Evolutionary conservation across 2,797 vertebrate species (phyloP).

Genomic region (Toxotes lorentzi): DNA sequence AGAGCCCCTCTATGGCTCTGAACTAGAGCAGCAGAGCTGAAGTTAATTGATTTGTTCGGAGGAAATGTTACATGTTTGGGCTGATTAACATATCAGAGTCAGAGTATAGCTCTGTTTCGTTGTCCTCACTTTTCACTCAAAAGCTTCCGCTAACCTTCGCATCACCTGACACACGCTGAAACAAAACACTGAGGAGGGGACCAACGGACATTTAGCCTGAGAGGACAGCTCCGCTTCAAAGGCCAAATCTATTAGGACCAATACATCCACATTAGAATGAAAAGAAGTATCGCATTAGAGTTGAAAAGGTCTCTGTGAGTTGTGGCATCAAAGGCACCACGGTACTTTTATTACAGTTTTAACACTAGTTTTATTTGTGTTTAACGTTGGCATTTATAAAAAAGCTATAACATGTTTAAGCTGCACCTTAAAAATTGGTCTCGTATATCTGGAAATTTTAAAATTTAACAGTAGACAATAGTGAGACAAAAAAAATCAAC

Average conservation of each 20-base stretch:
- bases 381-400: slow-evolving; percentile 3
- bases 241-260: slow-evolving; percentile 11
- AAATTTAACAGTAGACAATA: no score
- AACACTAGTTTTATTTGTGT: background rate
- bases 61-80: slow-evolving; percentile 42
- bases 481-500: no score
- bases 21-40: slow-evolving; percentile 8
- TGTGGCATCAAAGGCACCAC: slow-evolving; percentile 20
- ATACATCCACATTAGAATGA: slow-evolving; percentile 2
- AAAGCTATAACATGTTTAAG: background rate
- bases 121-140: background rate
- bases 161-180: slow-evolving; percentile 6
- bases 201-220: background rate
- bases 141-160: background rate
- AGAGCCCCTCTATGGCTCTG: background rate
- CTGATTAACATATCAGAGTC: slow-evolving; percentile 35
- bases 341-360: slow-evolving; percentile 6
- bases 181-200: slow-evolving; percentile 6
- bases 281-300: slow-evolving; percentile 11
- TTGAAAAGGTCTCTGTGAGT: background rate
- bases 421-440: background rate
- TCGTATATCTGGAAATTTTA: no score
- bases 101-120: background rate
- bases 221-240: slow-evolving; percentile 10
- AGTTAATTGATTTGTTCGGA: slow-evolving; percentile 50